Percentiles rank a stretch among this genome's conserved stretches.
phyloP scores from a whole-genome alignment of 2,113 vertebrate species.

The Pampusana beccarii region DNA sequence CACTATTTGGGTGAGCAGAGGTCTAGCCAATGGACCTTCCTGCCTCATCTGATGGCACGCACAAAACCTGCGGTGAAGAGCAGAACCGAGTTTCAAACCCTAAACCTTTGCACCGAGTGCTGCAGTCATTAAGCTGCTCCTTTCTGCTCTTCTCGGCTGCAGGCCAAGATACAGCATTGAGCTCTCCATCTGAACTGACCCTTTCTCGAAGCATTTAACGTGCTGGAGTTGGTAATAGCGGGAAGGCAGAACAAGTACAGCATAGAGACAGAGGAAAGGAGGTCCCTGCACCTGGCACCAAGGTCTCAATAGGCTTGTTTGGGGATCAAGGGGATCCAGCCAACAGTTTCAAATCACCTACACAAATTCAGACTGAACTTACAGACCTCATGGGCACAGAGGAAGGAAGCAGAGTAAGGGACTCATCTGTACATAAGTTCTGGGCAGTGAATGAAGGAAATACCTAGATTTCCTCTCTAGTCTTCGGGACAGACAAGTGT shows the following conservation, averaged over 20 bases:
- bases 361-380: background rate
- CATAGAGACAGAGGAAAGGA: background rate
- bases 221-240: background rate
- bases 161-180: background rate
- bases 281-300: rapidly evolving
- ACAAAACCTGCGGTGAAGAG: background rate
- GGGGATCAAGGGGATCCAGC: background rate
- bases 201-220: background rate
- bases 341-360: background rate
- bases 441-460: background rate
- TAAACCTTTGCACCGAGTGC: background rate
- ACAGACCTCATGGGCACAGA: background rate
- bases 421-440: background rate
- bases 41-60: rapidly evolving
- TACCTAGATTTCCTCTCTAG: background rate
- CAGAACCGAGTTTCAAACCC: background rate
- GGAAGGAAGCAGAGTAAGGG: background rate
- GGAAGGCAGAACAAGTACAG: background rate
- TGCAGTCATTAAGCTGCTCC: background rate
- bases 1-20: background rate
- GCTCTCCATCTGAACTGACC: background rate
- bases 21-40: background rate
- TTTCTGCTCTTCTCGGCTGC: background rate
- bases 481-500: background rate
- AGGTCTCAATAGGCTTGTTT: background rate